Conservation (phyloP, 2,113 vertebrate genomes). For the Colaptes auratus region DNA sequence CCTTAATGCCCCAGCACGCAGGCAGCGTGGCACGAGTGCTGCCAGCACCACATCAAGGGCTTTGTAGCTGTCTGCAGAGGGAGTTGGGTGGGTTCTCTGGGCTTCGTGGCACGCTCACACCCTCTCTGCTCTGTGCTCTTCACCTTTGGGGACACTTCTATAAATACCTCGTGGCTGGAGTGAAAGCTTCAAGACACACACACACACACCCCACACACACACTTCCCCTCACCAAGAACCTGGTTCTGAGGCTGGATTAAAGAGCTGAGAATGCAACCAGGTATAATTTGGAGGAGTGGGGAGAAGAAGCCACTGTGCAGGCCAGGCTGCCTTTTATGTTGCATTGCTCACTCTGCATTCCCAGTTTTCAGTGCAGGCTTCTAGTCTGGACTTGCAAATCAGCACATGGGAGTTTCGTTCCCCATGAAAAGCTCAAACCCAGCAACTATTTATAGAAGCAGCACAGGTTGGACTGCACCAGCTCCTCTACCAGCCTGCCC, state of each 20-base stretch:
- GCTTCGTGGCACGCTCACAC: fast-evolving
- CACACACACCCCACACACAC: not conserved
- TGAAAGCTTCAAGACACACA: not conserved
- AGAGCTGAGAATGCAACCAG: not conserved
- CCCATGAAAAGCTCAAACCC: not conserved
- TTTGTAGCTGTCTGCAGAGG: not conserved
- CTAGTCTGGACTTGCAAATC: slow-evolving; percentile 32
- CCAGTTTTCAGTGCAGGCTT: not conserved
- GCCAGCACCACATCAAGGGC: not conserved
- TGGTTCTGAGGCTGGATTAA: not conserved
- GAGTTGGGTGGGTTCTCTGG: fast-evolving
- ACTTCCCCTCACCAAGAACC: fast-evolving
- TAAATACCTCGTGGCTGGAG: fast-evolving
- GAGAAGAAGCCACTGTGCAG: not conserved
- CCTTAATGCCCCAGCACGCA: not conserved
- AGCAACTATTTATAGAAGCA: slow-evolving; percentile 24
- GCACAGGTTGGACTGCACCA: not conserved
- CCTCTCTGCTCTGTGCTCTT: fast-evolving
- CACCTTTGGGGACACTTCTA: not conserved
- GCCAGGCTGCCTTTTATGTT: not conserved
- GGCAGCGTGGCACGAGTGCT: fast-evolving
- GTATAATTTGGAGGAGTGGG: not conserved
- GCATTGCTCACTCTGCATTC: not conserved
- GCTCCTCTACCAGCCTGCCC: not conserved
- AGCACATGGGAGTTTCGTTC: not conserved